phyloP scores from a whole-genome alignment of 2,888 invertebrate species.

The Maniola hyperantus region DNA sequence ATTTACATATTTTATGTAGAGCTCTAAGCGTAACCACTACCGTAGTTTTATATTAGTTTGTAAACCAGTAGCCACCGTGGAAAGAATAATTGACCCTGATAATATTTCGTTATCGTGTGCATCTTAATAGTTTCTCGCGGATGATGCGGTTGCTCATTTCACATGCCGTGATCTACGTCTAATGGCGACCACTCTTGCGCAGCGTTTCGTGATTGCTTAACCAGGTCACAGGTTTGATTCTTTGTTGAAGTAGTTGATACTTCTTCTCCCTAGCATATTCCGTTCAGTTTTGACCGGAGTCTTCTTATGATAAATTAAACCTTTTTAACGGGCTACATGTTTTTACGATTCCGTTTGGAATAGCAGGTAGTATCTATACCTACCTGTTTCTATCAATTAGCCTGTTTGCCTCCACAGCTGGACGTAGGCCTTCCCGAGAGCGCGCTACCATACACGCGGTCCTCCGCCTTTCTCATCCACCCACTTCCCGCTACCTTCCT shows the following conservation, averaged over 20 bases:
- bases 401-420: too few species aligned
- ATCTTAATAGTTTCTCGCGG: slow-evolving; percentile 49
- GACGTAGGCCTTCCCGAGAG: too few species aligned
- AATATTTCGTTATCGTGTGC: slow-evolving; percentile 37
- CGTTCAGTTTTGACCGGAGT: not conserved
- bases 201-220: not conserved
- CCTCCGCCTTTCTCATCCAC: too few species aligned
- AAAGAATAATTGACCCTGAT: slow-evolving; percentile 44
- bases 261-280: not conserved
- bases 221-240: not conserved
- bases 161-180: slow-evolving; percentile 8
- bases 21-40: too few species aligned
- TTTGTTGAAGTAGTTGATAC: not conserved
- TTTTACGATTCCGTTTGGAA: too few species aligned
- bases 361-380: too few species aligned
- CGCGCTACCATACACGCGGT: too few species aligned
- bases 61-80: slow-evolving; percentile 28
- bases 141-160: slow-evolving; percentile 13
- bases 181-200: not conserved
- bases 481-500: too few species aligned
- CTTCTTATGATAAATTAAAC: not conserved
- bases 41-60: not conserved
- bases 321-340: too few species aligned
- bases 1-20: too few species aligned
- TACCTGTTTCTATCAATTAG: too few species aligned